Base-by-base conservation (phyloP, 2,888 invertebrate genomes). In the Drosophila merina region DNA sequence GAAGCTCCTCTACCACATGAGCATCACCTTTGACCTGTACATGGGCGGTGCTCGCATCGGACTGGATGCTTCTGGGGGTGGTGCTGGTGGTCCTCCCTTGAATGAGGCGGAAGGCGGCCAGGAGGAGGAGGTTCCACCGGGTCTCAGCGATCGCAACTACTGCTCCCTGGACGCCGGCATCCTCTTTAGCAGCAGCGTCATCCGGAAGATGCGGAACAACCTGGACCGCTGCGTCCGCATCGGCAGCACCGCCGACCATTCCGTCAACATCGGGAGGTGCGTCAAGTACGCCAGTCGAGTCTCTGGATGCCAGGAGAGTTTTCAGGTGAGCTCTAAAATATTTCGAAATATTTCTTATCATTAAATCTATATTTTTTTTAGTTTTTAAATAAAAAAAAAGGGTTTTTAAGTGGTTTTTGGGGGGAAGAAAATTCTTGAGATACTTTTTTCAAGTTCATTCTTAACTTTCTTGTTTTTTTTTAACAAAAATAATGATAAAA, bases 171-270 rank as follows among this genome's bases (percentile, higher is more conserved):
- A 97, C 92, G 95, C 95, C 47, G 98, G 98, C 55, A 95, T 98
- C 80, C 91, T 99, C 47, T 90, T 99, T 58, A 98, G 98, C 66
- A 97, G 97, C 92, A 96, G 96, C 0, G 95, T 98, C 40, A 93
- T 98, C 83, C 94, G 94, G 68, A 94, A 95, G 72, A 94, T 98
- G 81, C 95, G 95, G 84, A 93, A 93, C 45, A 95, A 96, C 90
- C 92, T 98, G 82, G 97, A 97, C 90, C 97, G 97, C 96, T 98
- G 98, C 91, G 96, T 97, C 20, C 95, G 95, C 76, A 97, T 97
- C 92, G 95, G 96, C 0, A 95, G 95, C 88, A 96, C 97, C 1
- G 94, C 95, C 73, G 95, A 95, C 81, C 95, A 96, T 88, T 96
- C 96, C 90, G 95, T 96, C 89, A 97, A 97, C 92, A 93, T 98